Conservation (phyloP, 2,888 invertebrate genomes). For the Drosophila testacea region DNA sequence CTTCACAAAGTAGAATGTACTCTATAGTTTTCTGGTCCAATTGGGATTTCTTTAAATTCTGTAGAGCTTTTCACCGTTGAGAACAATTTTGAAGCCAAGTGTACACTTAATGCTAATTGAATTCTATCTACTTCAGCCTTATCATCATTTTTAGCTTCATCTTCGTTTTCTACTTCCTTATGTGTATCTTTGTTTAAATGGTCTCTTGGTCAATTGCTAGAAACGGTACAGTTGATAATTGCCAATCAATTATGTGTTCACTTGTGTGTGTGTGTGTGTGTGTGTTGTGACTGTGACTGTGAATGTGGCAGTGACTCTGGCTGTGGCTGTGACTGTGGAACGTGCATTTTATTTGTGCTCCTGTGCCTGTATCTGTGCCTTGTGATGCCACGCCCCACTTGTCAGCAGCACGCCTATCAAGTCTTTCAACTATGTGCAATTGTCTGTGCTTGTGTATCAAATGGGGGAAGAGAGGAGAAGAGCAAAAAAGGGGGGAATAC, state of each 20-base stretch:
- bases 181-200: slow-evolving; percentile 6
- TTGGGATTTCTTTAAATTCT: neutral
- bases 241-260: slow-evolving; percentile 45
- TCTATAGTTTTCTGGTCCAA: too few species aligned
- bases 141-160: neutral
- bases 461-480: neutral
- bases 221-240: slow-evolving; percentile 35
- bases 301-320: neutral
- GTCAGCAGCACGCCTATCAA: slow-evolving; percentile 19
- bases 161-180: neutral
- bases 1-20: too few species aligned
- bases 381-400: slow-evolving; percentile 15
- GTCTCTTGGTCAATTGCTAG: slow-evolving; percentile 2
- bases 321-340: neutral
- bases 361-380: too few species aligned
- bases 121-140: slow-evolving; percentile 2
- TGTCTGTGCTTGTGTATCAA: slow-evolving; percentile 21
- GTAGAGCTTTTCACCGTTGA: neutral
- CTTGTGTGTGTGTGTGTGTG: neutral
- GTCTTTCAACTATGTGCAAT: slow-evolving; percentile 9
- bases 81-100: neutral
- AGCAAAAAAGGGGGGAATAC: neutral
- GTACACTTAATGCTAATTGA: slow-evolving; percentile 8
- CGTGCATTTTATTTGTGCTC: slow-evolving; percentile 20
- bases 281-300: slow-evolving; percentile 5